Base-by-base conservation (phyloP, 2,888 invertebrate species). In the Apodemia arnacis region DNA sequence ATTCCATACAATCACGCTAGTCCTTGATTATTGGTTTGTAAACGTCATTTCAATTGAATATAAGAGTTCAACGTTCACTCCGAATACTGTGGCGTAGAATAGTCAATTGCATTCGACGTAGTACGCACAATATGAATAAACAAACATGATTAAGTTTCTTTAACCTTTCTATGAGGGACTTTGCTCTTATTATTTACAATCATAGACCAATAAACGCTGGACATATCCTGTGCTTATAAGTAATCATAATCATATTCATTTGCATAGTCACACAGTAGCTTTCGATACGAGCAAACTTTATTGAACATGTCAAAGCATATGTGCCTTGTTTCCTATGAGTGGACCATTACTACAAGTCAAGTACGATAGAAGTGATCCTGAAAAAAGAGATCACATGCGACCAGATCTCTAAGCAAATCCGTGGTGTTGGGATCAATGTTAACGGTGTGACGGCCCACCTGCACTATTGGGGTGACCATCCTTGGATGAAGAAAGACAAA, bases 141-240 rank as follows among this genome's bases (percentile, higher is more conserved):
- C 66, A 66, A 66, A n/a, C 66, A 66, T 66, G 66, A 66, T 66
- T 66, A 66, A 66, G 66, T n/a, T 66, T 10, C 24, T 66, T 66
- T 66, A 24, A 66, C 66, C 66, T 66, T n/a, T 5, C 6, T 5
- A 66, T 3, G 7, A 66, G 66, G 66, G 66, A 66, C 66, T 66
- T 66, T 66, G 66, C 66, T 66, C 24, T 66, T 66, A 66, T 66
- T 66, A n/a, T 66, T 66, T 10, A 4, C 66, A 66, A 66, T 66
- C 13, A 66, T n/a, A 66, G 66, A 66, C 66, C 66, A 10, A 66
- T 66, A 10, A 66, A 66, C 66, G 5, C 66, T 66, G 2, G 66
- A n/a, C 7, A 66, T 66, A 24, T 66, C 66, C 15, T 66, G 66
- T 66, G 7, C 7, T 66, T 66, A 10, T 66, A 66, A 66, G 24